Percentiles rank a stretch among this genome's conserved stretches.
phyloP scores from a whole-genome alignment of 2,797 vertebrate genomes.

The Neosilurus mollespiculum region DNA sequence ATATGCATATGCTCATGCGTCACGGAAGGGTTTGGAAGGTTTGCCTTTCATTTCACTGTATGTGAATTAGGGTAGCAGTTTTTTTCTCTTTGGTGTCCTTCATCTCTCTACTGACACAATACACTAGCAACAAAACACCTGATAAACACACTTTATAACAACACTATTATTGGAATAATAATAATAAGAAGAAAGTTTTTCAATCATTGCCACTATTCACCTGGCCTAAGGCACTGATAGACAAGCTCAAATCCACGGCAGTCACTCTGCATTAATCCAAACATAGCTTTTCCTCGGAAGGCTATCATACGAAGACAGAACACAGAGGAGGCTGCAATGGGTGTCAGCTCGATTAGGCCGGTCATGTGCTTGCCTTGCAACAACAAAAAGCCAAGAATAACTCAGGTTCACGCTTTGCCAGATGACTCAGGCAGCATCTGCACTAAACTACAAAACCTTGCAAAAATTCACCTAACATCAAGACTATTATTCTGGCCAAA shows the following conservation, averaged over 20 bases:
- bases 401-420: constrained; percentile 43
- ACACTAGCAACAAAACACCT: no score
- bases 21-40: no score
- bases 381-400: constrained; percentile 39
- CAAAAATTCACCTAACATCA: neutral
- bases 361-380: constrained; percentile 37
- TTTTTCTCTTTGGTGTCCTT: constrained; percentile 9
- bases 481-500: constrained; percentile 4
- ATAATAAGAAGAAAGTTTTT: neutral
- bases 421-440: constrained; percentile 36
- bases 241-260: constrained; percentile 24
- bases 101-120: neutral
- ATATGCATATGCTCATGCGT: no score
- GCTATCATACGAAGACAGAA: constrained; percentile 37
- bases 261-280: constrained; percentile 47
- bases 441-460: constrained; percentile 3
- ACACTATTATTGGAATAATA: neutral
- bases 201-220: neutral
- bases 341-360: constrained; percentile 51
- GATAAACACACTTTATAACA: neutral
- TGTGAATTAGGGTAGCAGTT: neutral
- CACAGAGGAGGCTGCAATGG: constrained; percentile 23
- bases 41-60: no score
- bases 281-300: constrained; percentile 20
- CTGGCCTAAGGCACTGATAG: constrained; percentile 28